Evolutionary conservation across 2,113 vertebrate genomes (phyloP).

Genomic region (Columba janthina): DNA sequence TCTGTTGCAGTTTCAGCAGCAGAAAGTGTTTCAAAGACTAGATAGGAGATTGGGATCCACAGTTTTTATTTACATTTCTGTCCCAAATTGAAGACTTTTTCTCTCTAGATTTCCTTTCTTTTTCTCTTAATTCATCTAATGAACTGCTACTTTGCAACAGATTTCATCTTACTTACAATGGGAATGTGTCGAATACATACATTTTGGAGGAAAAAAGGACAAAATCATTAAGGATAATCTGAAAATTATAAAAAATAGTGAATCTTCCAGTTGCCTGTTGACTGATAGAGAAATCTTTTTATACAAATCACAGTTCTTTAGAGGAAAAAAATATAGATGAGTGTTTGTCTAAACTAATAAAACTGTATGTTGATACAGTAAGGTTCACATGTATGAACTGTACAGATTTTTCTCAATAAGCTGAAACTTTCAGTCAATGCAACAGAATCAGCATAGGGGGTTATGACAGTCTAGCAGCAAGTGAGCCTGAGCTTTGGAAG

Average conservation of each 20-base stretch:
- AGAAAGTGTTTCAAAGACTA: neutral
- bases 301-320: neutral
- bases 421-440: neutral
- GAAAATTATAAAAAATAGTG: neutral
- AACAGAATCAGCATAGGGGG: fast-evolving
- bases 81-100: fast-evolving
- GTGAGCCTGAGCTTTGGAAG: fast-evolving
- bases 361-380: neutral
- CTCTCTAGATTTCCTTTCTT: neutral
- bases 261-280: neutral
- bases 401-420: neutral
- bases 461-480: neutral
- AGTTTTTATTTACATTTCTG: neutral
- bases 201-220: neutral
- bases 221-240: neutral
- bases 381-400: neutral
- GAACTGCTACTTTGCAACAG: neutral
- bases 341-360: neutral
- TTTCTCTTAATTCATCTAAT: neutral
- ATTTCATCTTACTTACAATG: neutral
- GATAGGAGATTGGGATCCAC: neutral
- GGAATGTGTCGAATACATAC: neutral
- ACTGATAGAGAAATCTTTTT: neutral
- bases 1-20: neutral
- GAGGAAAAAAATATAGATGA: neutral